Conservation (phyloP, 37 sponge, comb jelly and placozoan species). For the Sycon ciliatum region DNA sequence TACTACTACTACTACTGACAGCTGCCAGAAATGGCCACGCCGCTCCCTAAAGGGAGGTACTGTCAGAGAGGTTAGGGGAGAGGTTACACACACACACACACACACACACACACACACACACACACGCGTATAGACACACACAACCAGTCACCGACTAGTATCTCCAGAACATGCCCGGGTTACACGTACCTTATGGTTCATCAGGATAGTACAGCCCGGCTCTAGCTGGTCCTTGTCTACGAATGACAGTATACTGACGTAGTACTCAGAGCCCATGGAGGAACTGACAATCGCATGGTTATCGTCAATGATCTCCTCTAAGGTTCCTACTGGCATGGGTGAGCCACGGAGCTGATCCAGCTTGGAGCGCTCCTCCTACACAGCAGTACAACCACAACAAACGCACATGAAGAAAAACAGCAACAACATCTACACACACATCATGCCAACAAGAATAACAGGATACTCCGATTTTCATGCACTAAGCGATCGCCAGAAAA, state of each 20-base stretch:
- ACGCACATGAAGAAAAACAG: neutral
- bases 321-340: constrained; percentile 96
- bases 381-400: neutral
- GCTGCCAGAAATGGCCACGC: no score
- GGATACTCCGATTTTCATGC: no score
- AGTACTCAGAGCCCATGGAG: constrained; percentile 94
- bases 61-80: no score
- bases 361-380: constrained; percentile 91
- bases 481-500: no score
- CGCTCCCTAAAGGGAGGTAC: no score
- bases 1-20: no score
- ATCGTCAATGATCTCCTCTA: constrained; percentile 99
- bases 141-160: no score
- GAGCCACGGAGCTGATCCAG: constrained; percentile 92
- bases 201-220: constrained; percentile 94
- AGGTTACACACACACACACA: no score
- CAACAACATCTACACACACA: neutral
- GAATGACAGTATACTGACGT: constrained; percentile 95
- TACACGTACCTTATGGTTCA: constrained; percentile 94
- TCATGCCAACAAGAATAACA: no score
- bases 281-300: constrained; percentile 97
- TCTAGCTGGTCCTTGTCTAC: constrained; percentile 96
- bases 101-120: no score
- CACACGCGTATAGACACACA: no score
- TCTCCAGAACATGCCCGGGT: no score